Evolutionary conservation across 1,140 invertebrate genomes (phyloP), one percentile per base, ranked within the genome.

Genomic region (Leptinotarsa undecemlineata): DNA sequence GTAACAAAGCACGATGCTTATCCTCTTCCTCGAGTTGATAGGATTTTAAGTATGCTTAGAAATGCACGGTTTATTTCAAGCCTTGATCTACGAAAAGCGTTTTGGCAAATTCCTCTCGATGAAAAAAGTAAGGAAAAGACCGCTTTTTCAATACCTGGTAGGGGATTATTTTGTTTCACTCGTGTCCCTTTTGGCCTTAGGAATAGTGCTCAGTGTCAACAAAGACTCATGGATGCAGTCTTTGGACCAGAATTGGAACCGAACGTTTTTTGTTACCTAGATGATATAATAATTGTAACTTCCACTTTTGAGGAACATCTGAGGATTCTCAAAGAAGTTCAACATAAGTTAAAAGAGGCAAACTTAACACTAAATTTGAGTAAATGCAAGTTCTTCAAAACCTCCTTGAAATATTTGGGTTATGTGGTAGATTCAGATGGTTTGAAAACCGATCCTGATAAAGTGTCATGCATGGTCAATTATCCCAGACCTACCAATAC

Each of bases 41-140:
- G 62, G 23, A 64, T 64, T n/a, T 26, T 64, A n/a, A 64, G 62
- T 20, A 64, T 64, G 62, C 62, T 64, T 20, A 64, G 15, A 64
- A 26, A 64, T 64, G 62, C 62, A n/a, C 62, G 19, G 14, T 64
- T 64, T 64, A n/a, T n/a, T 14, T 64, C 62, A n/a, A 64, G 62
- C 20, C 14, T 64, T 21, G 62, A 64, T 64, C 23, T 64, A 15
- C 19, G 23, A 64, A 64, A 64, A 26, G 62, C 19, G 14, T 64
- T 64, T 64, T 20, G 15, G 48, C 14, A 57, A 57, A 57, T 57
- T 57, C 62, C 19, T n/a, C 60, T 82, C 6, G 72, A 78, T 69
- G 57, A 71, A 20, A 14, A n/a, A 15, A 78, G 78, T 23, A 71
- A 73, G 26, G 77, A 77, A 72, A 80, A 82, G 67, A 88, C 86